phyloP scores from a whole-genome alignment of 2,797 vertebrate genomes.

The Choloepus didactylus region DNA sequence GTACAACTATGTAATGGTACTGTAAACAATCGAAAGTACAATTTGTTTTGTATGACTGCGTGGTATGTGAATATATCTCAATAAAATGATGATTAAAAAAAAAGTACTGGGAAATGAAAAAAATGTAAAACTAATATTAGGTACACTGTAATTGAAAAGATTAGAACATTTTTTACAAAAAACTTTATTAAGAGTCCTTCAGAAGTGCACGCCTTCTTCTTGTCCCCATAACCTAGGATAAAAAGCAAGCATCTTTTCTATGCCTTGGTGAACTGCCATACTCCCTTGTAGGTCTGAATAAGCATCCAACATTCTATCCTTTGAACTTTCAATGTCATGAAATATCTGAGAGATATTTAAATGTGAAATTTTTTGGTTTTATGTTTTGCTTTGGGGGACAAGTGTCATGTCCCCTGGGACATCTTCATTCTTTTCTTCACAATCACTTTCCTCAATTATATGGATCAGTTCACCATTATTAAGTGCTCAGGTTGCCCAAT shows the following conservation, averaged over 20 bases:
- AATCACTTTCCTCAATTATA: neutral
- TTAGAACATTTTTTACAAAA: neutral
- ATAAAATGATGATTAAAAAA: too few species aligned
- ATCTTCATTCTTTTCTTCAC: neutral
- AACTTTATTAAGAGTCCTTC: neutral
- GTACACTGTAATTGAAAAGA: neutral
- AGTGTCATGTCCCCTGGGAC: neutral
- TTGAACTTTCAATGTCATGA: neutral
- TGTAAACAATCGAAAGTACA: too few species aligned
- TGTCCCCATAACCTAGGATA: neutral
- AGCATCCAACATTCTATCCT: neutral
- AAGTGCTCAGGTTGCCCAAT: rapidly evolving
- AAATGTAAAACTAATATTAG: neutral
- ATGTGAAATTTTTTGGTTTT: neutral
- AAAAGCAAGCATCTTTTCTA: neutral
- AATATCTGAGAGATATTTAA: neutral
- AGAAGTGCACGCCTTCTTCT: neutral
- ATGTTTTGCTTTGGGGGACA: neutral
- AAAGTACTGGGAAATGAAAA: neutral
- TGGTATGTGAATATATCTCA: too few species aligned
- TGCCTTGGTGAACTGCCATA: neutral
- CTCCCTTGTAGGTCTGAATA: neutral
- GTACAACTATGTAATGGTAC: too few species aligned
- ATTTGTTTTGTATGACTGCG: too few species aligned
- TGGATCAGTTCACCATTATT: too few species aligned